Evolutionary conservation across 2,888 invertebrate species (phyloP).

Genomic region (Eristalis intricaria): DNA sequence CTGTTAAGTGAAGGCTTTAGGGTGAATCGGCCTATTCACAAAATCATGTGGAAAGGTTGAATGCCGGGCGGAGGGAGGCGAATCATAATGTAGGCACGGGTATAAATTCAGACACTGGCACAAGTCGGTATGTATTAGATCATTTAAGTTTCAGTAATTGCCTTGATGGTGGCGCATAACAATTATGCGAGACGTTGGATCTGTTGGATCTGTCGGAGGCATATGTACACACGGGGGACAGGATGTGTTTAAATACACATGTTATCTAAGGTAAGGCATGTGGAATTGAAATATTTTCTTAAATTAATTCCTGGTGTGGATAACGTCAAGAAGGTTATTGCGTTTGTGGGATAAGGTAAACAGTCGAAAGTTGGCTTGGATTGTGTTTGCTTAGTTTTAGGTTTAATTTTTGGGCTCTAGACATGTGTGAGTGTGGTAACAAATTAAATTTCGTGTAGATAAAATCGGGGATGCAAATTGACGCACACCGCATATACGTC

Average conservation of each 20-base stretch:
- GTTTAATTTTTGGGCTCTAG: not conserved
- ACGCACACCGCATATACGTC: not conserved
- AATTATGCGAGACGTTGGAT: not conserved
- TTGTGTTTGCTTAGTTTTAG: not conserved
- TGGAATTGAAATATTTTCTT: not conserved
- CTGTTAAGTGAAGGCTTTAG: not conserved
- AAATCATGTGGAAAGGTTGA: constrained; percentile 1
- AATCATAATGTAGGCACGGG: not conserved
- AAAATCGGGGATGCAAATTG: not conserved
- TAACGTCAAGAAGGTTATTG: not conserved
- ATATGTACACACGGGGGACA: not conserved
- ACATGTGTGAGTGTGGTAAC: not conserved
- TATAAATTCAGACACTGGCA: not conserved
- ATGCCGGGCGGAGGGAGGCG: no score
- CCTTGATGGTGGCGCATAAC: not conserved
- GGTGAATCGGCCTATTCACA: constrained; percentile 3
- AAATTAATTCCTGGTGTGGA: not conserved
- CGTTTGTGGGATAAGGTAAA: not conserved
- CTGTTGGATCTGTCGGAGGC: not conserved
- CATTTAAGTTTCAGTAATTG: constrained; percentile 12
- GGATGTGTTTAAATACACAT: not conserved
- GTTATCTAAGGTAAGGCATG: not conserved
- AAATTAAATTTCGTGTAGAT: not conserved
- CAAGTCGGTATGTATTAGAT: not conserved
- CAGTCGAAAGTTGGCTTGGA: not conserved